These are phyloP conservation scores for Drosophila eohydei DNA, from an alignment of 2,888 invertebrate genomes.

Conservation along the genomic window DNA sequence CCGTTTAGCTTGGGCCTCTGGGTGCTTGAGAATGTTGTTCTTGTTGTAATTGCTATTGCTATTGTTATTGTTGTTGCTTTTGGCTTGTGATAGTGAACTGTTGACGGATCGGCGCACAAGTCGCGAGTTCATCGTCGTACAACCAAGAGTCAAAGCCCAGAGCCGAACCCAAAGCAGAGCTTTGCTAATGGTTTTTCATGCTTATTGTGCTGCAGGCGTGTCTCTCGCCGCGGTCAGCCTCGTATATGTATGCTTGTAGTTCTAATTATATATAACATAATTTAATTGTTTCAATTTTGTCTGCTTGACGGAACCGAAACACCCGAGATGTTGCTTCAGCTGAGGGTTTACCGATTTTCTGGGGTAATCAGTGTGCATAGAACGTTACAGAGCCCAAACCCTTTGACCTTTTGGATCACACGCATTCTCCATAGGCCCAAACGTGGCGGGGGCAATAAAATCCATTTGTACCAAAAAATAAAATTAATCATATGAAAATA, in stretches of 20 bases:
- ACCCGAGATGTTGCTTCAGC: conserved; percentile 21
- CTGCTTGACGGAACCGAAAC: conserved; percentile 37
- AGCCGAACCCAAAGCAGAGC: conserved; percentile 37
- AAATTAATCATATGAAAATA: conserved; percentile 1
- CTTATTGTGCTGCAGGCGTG: conserved; percentile 53
- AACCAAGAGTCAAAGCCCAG: conserved; percentile 42
- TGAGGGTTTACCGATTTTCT: conserved; percentile 33
- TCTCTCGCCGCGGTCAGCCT: conserved; percentile 5
- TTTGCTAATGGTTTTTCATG: conserved; percentile 59
- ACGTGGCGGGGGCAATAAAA: neutral
- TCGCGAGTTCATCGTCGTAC: conserved; percentile 49
- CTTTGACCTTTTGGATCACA: conserved; percentile 33
- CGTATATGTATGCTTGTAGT: conserved; percentile 1
- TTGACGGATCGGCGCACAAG: conserved; percentile 39
- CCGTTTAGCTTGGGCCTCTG: conserved; percentile 41
- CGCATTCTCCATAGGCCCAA: conserved; percentile 8
- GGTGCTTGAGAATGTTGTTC: conserved; percentile 29
- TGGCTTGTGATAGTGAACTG: conserved; percentile 50
- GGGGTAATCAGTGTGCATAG: conserved; percentile 29
- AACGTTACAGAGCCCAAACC: conserved; percentile 10
- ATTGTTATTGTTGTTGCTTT: conserved; percentile 7
- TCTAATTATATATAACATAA: conserved; percentile 66
- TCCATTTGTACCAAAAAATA: neutral
- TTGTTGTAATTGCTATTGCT: conserved; percentile 28
- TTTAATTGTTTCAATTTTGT: conserved; percentile 70